Percentiles rank a stretch among this genome's conserved stretches.
phyloP scores from a whole-genome alignment of 2,888 invertebrate genomes.

The Eremobia ochroleuca region DNA sequence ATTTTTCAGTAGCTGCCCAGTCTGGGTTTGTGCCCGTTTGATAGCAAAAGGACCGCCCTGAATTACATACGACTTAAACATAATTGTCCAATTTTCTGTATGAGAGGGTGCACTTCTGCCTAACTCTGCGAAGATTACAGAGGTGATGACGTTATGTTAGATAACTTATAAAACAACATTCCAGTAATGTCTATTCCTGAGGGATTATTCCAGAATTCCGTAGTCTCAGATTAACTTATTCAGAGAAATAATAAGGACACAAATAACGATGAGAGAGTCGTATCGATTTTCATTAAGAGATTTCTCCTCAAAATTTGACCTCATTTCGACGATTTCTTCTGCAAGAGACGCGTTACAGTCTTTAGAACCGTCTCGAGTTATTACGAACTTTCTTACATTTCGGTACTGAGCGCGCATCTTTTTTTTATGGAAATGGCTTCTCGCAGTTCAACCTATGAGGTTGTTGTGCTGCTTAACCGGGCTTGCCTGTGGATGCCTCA shows the following conservation, averaged over 20 bases:
- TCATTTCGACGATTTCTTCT: constrained; percentile 47
- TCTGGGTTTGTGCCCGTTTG: neutral
- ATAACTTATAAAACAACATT: neutral
- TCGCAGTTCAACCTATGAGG: too few species aligned
- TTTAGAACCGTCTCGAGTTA: constrained; percentile 13
- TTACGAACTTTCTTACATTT: too few species aligned
- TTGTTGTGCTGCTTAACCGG: too few species aligned
- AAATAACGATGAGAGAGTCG: constrained; percentile 33
- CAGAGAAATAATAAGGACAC: constrained; percentile 35
- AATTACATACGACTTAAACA: too few species aligned
- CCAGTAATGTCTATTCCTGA: neutral
- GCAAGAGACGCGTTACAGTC: constrained; percentile 43
- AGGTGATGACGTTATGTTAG: neutral
- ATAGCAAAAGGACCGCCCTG: too few species aligned
- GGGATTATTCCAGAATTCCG: constrained; percentile 5
- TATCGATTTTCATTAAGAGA: constrained; percentile 59
- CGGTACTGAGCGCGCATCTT: too few species aligned
- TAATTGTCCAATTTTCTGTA: neutral
- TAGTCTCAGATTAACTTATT: constrained; percentile 37
- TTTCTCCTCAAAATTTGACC: constrained; percentile 57
- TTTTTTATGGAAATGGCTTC: too few species aligned
- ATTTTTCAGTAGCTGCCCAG: neutral
- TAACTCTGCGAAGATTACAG: neutral
- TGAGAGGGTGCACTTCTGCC: neutral
- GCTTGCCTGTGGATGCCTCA: too few species aligned